phyloP scores from a whole-genome alignment of 2,113 vertebrate genomes.

The Campylorhamphus procurvoides region DNA sequence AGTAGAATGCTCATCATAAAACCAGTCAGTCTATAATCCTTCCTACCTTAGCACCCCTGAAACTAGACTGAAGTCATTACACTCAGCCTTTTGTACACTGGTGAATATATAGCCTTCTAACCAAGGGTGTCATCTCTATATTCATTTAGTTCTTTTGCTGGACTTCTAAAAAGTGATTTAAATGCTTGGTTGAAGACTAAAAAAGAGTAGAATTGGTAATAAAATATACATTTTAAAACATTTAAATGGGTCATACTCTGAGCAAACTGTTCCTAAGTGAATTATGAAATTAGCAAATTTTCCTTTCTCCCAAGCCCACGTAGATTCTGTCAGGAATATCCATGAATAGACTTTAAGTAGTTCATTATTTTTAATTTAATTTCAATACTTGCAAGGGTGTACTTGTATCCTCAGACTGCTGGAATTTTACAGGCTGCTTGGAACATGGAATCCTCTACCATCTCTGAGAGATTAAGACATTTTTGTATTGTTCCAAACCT shows the following conservation, averaged over 20 bases:
- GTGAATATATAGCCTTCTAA: not conserved
- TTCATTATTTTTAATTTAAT: constrained; percentile 45
- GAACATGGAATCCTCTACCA: not conserved
- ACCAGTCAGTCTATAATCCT: not conserved
- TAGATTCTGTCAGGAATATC: constrained; percentile 37
- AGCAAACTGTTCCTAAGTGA: constrained; percentile 27
- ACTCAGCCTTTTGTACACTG: not conserved
- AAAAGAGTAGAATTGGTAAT: not conserved
- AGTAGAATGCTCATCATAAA: not conserved
- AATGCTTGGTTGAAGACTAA: not conserved
- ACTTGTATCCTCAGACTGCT: not conserved
- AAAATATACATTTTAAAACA: not conserved
- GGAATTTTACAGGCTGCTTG: not conserved
- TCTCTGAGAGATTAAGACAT: not conserved
- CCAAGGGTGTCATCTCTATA: not conserved
- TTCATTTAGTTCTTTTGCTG: not conserved
- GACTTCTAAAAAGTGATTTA: not conserved
- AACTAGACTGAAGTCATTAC: not conserved
- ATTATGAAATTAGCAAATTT: constrained; percentile 55
- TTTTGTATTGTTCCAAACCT: not conserved
- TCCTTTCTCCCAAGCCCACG: constrained; percentile 4
- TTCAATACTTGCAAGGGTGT: not conserved
- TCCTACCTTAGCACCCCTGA: not conserved
- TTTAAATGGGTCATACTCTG: not conserved
- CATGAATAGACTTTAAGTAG: constrained; percentile 32